These are phyloP conservation scores for Atopsyche davidsoni DNA, from an alignment of 1,140 invertebrate genomes.

Conservation along the genomic window DNA sequence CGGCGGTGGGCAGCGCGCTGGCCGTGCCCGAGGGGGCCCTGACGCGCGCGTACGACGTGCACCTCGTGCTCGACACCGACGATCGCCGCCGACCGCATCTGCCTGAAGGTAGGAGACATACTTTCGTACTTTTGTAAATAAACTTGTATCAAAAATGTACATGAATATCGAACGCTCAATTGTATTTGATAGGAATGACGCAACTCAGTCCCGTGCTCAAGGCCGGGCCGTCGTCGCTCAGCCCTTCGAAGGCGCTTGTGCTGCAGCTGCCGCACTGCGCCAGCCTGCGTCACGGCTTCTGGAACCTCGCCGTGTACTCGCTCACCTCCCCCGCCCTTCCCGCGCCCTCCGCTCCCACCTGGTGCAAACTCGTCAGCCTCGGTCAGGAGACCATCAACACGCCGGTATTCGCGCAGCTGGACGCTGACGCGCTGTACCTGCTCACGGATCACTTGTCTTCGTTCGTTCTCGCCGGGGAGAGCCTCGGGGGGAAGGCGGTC, in stretches of 20 bases:
- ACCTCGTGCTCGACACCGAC: slow-evolving; percentile 62
- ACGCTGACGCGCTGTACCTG: slow-evolving; percentile 77
- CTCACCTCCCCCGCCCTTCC: slow-evolving; percentile 51
- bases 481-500: slow-evolving; percentile 51
- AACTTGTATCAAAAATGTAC: slow-evolving; percentile 1
- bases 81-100: slow-evolving; percentile 62
- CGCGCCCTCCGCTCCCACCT: slow-evolving; percentile 36
- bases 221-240: slow-evolving; percentile 71
- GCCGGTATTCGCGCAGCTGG: slow-evolving; percentile 86
- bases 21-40: slow-evolving; percentile 65
- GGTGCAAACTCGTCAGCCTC: slow-evolving; percentile 77
- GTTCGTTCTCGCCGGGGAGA: slow-evolving; percentile 81
- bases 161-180: slow-evolving; percentile 5
- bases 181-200: slow-evolving; percentile 50
- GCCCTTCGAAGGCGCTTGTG: slow-evolving; percentile 82
- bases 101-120: slow-evolving; percentile 51
- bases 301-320: slow-evolving; percentile 74
- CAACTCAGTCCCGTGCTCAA: slow-evolving; percentile 86
- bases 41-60: slow-evolving; percentile 56
- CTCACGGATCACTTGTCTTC: slow-evolving; percentile 82
- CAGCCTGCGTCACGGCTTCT: slow-evolving; percentile 62
- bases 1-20: slow-evolving; percentile 61
- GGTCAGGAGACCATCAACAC: slow-evolving; percentile 94
- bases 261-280: slow-evolving; percentile 90
- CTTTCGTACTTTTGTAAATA: slow-evolving; percentile 1